phyloP scores from a whole-genome alignment of 2,113 vertebrate genomes.

The Colistium nudipinnis region DNA sequence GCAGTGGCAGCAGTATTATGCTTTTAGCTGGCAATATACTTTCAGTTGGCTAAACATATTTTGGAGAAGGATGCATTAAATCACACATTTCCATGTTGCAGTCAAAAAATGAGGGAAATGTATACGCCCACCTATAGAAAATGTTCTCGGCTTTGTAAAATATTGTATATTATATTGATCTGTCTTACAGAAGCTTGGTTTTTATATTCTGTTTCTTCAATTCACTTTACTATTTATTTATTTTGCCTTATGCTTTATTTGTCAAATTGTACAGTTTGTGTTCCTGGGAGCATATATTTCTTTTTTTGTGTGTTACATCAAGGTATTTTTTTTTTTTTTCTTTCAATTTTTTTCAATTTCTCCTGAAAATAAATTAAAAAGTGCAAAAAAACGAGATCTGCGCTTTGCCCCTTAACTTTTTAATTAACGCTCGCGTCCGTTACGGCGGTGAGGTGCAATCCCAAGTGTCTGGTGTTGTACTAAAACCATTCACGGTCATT shows the following conservation, averaged over 20 bases:
- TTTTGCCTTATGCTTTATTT: slow-evolving; percentile 19
- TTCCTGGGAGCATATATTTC: not conserved
- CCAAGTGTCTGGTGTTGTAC: slow-evolving; percentile 11
- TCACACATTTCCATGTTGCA: not conserved
- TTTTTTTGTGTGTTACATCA: not conserved
- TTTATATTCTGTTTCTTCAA: slow-evolving; percentile 29
- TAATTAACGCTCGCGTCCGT: not conserved
- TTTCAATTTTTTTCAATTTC: not conserved
- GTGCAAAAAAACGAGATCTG: not conserved
- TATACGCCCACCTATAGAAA: not conserved
- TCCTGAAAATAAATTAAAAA: not conserved
- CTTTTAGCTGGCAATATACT: slow-evolving; percentile 16
- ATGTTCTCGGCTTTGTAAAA: slow-evolving; percentile 28
- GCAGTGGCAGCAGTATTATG: not conserved
- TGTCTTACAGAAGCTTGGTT: not conserved
- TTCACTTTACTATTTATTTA: slow-evolving; percentile 26
- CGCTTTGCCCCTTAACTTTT: not conserved
- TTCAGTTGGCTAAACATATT: slow-evolving; percentile 29
- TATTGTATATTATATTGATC: slow-evolving; percentile 39
- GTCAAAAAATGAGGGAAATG: not conserved
- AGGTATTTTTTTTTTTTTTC: no score
- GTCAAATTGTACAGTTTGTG: not conserved
- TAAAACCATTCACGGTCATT: slow-evolving; percentile 5
- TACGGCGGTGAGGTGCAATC: not conserved
- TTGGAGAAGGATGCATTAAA: not conserved